Base-by-base conservation (phyloP, 2,113 vertebrate genomes). In the Epinephelus moara region DNA sequence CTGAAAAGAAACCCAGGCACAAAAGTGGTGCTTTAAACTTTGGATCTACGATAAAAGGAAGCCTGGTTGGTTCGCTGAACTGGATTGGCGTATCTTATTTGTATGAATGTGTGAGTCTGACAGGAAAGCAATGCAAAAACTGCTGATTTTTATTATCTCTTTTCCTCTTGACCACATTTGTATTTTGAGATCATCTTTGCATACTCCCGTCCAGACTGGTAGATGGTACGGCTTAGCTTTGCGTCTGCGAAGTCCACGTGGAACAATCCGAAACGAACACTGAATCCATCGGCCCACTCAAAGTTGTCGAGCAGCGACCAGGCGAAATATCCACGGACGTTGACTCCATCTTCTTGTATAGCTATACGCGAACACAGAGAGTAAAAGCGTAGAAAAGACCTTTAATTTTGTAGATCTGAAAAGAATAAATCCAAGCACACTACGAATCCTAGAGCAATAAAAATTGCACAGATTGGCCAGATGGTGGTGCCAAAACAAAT, bases 291-390 rank as follows among this genome's bases (percentile, higher is more conserved):
- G 0, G 27, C 85, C 96, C 96, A 96, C 70, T 97, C 96, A 79
- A 96, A 97, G 85, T 96, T 97, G 88, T 96, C 95, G 94, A 97
- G 81, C 74, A 97, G 90, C 0, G 94, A 96, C 95, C 95, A 97
- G 0, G 85, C 85, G 73, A 96, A 98, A 84, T 94, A 96, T 18
- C 95, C 73, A 6, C 10, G 81, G 57, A 96, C 63, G 2, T 94
- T 79, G 78, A 96, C 93, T 57, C 82, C 78, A 33, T 97, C 92
- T 55, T 95, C 75, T 52, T 75, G 89, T 67, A 96, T 90, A 6
- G 91, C 94, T 96, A 80, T 14, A 93, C 4, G 78, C 57, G 61
- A 42, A 63, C 33, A 74, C 14, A 59, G 25, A 21, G 17, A 67
- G 2, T 60, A 13, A 37, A 72, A 78, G 70, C 55, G 40, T 2